Percentiles rank a stretch among this genome's conserved stretches.
Conservation (phyloP, 2,113 vertebrate species). For the Phalacrocorax aristotelis region DNA sequence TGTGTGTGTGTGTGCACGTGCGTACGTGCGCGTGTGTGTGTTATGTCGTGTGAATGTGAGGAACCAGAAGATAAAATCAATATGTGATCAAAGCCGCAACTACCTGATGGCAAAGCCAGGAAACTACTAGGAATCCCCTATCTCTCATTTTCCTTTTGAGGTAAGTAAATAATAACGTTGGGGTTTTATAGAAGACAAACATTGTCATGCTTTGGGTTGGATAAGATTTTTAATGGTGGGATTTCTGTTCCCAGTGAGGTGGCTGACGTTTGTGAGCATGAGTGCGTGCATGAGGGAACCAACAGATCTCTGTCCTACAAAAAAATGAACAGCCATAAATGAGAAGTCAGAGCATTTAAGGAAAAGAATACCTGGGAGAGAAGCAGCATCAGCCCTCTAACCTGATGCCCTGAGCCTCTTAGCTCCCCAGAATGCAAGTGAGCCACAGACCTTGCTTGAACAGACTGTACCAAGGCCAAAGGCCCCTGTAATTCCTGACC, state of each 20-base stretch:
- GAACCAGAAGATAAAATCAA: rapidly evolving
- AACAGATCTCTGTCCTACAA: not conserved
- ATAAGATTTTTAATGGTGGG: not conserved
- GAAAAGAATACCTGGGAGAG: not conserved
- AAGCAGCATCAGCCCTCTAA: not conserved
- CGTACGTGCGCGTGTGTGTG: not conserved
- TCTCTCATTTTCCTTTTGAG: not conserved
- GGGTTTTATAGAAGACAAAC: not conserved
- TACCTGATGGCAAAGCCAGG: not conserved
- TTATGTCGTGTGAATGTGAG: rapidly evolving
- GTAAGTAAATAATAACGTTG: not conserved
- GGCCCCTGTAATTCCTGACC: not conserved
- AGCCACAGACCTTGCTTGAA: not conserved
- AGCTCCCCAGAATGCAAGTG: not conserved
- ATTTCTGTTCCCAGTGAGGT: not conserved
- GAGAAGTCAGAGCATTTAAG: not conserved
- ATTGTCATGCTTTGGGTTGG: not conserved
- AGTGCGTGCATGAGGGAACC: too few species aligned
- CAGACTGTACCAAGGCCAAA: not conserved
- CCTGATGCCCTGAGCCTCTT: not conserved
- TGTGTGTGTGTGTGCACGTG: too few species aligned
- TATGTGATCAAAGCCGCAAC: not conserved
- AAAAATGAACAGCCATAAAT: not conserved
- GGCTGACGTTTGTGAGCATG: not conserved
- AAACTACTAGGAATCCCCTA: not conserved